A percentile compares a stretch with the other conserved stretches of the same genome.
These are phyloP conservation scores for Orthosia gracilis DNA, from an alignment of 2,888 invertebrate genomes.

Conservation along the genomic window DNA sequence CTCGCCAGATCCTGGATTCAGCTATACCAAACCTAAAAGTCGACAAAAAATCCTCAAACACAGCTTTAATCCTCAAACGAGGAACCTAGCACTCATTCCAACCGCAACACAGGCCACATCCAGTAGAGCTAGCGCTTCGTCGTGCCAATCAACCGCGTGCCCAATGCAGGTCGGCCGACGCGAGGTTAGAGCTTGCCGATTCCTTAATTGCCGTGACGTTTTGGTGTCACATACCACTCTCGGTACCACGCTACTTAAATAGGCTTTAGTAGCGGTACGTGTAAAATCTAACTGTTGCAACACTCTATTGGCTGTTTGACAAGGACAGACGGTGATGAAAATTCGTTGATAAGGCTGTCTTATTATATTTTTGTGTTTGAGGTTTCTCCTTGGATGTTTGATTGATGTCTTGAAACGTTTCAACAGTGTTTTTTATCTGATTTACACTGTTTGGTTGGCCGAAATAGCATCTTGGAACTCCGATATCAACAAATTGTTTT, in stretches of 20 bases:
- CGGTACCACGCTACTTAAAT: conserved; percentile 81
- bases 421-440: conserved; percentile 20
- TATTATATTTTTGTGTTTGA: conserved; percentile 48
- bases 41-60: neutral
- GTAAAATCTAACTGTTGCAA: conserved; percentile 72
- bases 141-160: conserved; percentile 87
- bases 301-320: conserved; percentile 67
- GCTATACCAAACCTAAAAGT: neutral
- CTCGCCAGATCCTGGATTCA: neutral
- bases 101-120: conserved; percentile 61
- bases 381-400: conserved; percentile 52
- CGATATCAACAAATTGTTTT: neutral
- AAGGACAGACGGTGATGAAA: conserved; percentile 54
- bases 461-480: neutral
- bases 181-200: conserved; percentile 91
- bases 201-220: conserved; percentile 91
- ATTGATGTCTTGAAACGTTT: conserved; percentile 52
- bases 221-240: conserved; percentile 89
- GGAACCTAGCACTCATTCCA: neutral
- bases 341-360: conserved; percentile 55
- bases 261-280: conserved; percentile 70
- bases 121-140: conserved; percentile 56
- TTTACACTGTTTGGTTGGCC: neutral
- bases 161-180: conserved; percentile 86
- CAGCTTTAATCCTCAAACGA: neutral